Evolutionary conservation across 2,888 invertebrate genomes (phyloP).

Genomic region (Agonopterix arenella): DNA sequence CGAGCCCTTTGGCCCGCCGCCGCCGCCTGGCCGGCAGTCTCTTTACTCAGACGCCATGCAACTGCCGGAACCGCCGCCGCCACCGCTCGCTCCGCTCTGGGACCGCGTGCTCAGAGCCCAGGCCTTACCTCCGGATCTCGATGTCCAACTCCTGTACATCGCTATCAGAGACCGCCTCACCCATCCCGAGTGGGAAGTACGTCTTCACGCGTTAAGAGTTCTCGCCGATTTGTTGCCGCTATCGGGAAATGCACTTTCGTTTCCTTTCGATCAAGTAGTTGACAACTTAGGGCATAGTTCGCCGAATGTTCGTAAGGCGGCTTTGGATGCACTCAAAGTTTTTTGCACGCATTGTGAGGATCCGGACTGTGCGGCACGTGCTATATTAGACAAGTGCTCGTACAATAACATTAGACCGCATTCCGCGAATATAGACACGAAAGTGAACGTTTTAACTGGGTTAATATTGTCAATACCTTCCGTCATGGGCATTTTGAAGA

Average conservation of each 20-base stretch:
- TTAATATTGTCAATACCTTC: conserved; percentile 81
- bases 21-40: conserved; percentile 8
- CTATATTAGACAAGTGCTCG: conserved; percentile 81
- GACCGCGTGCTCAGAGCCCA: conserved; percentile 86
- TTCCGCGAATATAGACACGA: conserved; percentile 67
- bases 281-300: conserved; percentile 88
- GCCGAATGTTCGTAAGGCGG: conserved; percentile 88
- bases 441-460: conserved; percentile 79
- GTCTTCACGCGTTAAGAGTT: conserved; percentile 88
- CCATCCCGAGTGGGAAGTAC: conserved; percentile 90
- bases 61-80: conserved; percentile 65
- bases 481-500: conserved; percentile 74
- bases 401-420: conserved; percentile 74
- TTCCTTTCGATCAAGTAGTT: conserved; percentile 84
- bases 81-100: conserved; percentile 85
- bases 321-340: conserved; percentile 84
- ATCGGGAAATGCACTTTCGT: conserved; percentile 81
- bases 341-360: conserved; percentile 83
- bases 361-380: conserved; percentile 80
- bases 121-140: conserved; percentile 82
- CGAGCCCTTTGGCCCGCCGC: conserved; percentile 33
- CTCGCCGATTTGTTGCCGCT: conserved; percentile 87
- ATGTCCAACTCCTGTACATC: conserved; percentile 80
- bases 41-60: conserved; percentile 51
- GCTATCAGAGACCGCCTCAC: conserved; percentile 84